Base-by-base conservation (phyloP, 2,888 invertebrate genomes). In the Podabrus alpinus region DNA sequence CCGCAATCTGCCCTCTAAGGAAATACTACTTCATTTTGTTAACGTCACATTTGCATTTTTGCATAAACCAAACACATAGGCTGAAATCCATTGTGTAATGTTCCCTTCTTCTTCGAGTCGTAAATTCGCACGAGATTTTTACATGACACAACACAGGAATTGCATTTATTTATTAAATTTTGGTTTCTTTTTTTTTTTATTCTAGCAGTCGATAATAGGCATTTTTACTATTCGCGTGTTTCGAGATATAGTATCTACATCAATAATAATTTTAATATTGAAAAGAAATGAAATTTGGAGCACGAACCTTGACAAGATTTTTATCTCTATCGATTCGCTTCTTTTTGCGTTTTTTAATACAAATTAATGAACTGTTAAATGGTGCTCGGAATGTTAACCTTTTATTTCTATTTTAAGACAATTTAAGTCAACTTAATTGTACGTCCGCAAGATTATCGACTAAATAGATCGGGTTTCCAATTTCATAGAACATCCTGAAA, bases 21-120 rank as follows among this genome's bases (percentile, higher is more conserved):
- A 78, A 76, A 76, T 72, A 70, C 78, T 71, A 74, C 76, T 74
- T 73, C 71, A 74, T 74, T 74, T 74, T 76, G 72, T 76, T 76
- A 71, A 74, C 76, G 74, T 69, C 76, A 68, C 71, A 73, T 73
- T 76, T 74, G 71, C 73, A 76, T 76, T 73, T 73, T 70, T 70
- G 68, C 62, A 19, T 62, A 62, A 62, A 62, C 62, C 62, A 62
- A 62, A 62, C 62, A 62, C 62, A 62, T 62, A 16, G 62, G 62
- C 19, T 62, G 17, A 62, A 62, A 62, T 62, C 62, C 62, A 62
- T 62, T 62, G 62, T 62, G 62, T 62, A 62, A 62, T 62, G 19
- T 62, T 62, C 62, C 62, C 62, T 19, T 62, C 9, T 16, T 62
- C 62, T 62, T 62, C 16, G 17, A 17, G 62, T 19, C 19, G 19